Evolutionary conservation across 2,888 invertebrate genomes (phyloP), one percentile per base, ranked within the genome.

Genomic region (Xestia ashworthii): DNA sequence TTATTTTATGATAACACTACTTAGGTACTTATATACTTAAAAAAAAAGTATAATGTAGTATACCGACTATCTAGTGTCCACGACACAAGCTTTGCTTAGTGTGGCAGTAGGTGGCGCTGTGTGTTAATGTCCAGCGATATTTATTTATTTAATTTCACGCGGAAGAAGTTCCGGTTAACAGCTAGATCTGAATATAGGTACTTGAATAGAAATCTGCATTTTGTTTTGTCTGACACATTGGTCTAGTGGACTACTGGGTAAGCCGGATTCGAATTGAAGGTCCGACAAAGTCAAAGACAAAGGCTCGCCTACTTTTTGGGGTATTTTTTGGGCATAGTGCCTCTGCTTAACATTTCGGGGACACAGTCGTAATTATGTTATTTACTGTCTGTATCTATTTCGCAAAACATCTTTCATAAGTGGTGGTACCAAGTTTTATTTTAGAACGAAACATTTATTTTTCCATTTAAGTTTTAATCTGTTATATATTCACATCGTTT

Each of bases 401-500:
- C 25, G 1, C 14, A 48, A 48, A 68, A 46, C 0, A n/a, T 11
- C 0, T n/a, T 60, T 58, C 32, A 3, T 78, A n/a, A 5, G 22
- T 12, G 16, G 5, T 19, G 55, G 25, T 41, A 62, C 19, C 5
- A 44, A 69, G 55, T 72, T 69, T 19, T 50, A 38, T 50, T 68
- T 53, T 55, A 22, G 16, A 41, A 41, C 5, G 53, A 53, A 12
- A 25, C 25, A 73, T 50, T 67, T 79, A 71, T 14, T 44, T 72
- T 64, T 73, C 53, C 58, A 72, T 75, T 73, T 32, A 78, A 79
- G 62, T 82, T 83, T 60, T 44, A 72, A 70, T 70, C 19, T 82
- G 66, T 68, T 71, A 32, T 71, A 32, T 60, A 12, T 25, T 38
- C 46, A n/a, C 19, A 66, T 46, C 50, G 55, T 66, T 64, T 50